Percentiles rank a stretch among this genome's conserved stretches.
Conservation (phyloP, 2,888 invertebrate species). For the Mesochorus sp. region DNA sequence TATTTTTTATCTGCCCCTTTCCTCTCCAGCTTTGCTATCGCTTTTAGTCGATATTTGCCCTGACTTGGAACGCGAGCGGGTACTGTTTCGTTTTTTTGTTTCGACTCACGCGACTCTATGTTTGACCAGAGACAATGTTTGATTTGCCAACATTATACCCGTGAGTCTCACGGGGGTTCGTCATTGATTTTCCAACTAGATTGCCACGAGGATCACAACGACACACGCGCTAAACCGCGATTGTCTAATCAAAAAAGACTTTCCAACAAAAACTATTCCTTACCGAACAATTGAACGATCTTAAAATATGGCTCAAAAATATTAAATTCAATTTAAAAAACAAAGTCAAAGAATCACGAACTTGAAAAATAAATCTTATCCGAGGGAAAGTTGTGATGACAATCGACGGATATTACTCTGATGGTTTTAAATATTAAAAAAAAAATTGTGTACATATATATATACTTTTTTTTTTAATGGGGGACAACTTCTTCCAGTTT, state of each 20-base stretch:
- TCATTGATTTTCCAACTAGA: conserved; percentile 33
- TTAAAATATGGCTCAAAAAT: too few species aligned
- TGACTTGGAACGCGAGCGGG: conserved; percentile 27
- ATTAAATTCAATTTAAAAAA: too few species aligned
- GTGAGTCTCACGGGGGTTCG: conserved; percentile 24
- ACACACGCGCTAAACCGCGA: neutral
- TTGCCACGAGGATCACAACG: neutral
- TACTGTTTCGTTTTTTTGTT: conserved; percentile 40
- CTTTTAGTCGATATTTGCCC: conserved; percentile 28
- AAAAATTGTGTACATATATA: neutral
- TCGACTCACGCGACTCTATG: conserved; percentile 53
- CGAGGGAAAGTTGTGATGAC: neutral
- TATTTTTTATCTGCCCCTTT: neutral
- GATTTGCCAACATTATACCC: conserved; percentile 60
- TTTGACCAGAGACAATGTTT: conserved; percentile 51
- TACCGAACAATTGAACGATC: too few species aligned
- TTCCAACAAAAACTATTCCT: too few species aligned
- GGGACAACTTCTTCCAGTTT: conserved; percentile 39
- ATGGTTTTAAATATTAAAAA: too few species aligned
- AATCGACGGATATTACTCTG: neutral
- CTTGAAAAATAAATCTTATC: neutral
- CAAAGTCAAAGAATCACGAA: too few species aligned
- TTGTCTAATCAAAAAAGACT: too few species aligned
- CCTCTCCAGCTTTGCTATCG: conserved; percentile 12
- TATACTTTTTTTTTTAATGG: conserved; percentile 24